These are phyloP conservation scores for Campoplex capitator DNA, from an alignment of 2,888 invertebrate species.

Conservation along the genomic window DNA sequence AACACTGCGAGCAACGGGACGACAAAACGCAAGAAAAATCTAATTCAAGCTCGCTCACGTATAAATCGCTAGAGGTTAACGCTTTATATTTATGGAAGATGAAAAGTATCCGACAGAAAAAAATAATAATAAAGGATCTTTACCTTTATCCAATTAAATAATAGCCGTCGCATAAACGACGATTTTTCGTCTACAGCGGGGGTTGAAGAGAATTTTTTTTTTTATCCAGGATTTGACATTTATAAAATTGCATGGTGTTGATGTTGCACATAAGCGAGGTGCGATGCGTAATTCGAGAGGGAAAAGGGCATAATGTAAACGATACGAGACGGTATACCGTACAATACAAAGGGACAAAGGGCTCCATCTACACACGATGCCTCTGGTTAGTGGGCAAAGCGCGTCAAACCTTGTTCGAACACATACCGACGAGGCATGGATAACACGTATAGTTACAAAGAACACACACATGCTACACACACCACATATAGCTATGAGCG, in stretches of 20 bases:
- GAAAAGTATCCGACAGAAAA: too few species aligned
- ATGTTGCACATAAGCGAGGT: neutral
- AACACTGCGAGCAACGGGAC: neutral
- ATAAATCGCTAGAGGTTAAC: too few species aligned
- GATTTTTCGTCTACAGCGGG: constrained; percentile 30
- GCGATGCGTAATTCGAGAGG: constrained; percentile 58
- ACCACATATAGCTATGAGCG: constrained; percentile 18
- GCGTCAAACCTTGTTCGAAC: constrained; percentile 51
- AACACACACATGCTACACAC: neutral
- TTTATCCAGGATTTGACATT: constrained; percentile 17
- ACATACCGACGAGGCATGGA: constrained; percentile 16
- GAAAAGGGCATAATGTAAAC: constrained; percentile 64
- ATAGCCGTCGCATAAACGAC: neutral
- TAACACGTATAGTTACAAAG: neutral
- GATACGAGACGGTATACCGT: constrained; percentile 51
- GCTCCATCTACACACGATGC: constrained; percentile 22
- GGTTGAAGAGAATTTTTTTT: neutral
- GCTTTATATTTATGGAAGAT: neutral
- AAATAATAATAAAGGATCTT: neutral
- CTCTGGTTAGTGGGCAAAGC: constrained; percentile 50
- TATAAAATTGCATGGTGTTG: constrained; percentile 20
- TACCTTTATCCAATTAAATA: neutral
- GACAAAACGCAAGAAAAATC: constrained; percentile 11
- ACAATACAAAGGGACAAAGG: constrained; percentile 67
- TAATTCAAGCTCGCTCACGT: neutral